Base-by-base conservation (phyloP, 2,888 invertebrate species). In the Gortyna flavago region DNA sequence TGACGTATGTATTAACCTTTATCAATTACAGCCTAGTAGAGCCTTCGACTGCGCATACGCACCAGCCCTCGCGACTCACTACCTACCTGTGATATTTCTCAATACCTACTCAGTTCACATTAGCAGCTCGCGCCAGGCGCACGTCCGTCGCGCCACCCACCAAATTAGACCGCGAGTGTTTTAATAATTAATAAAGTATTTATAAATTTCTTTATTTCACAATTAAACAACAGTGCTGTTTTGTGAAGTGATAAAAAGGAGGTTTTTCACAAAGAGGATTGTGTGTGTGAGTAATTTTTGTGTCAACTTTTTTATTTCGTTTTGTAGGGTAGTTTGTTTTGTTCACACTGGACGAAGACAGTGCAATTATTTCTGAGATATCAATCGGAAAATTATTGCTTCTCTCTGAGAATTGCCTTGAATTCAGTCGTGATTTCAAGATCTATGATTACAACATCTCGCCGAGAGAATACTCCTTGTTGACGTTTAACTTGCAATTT, bases 251-350 rank as follows among this genome's bases (percentile, higher is more conserved):
- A 82, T 77, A 87, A 84, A 88, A 84, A 80, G 81, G 75, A 78
- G 72, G 76, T 85, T 85, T 82, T 81, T 77, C 68, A 57, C 77
- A 80, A 83, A 77, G 61, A 86, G 87, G 77, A 85, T 89, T 80
- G 82, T 68, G 76, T 83, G 90, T 93, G 92, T 93, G 79, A 93
- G 92, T 92, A 84, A 2, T 59, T 83, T 74, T 81, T 48, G 9
- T 44, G 32, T 54, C 6, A 41, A 57, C 65, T 73, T 71, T 76
- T 41, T 72, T 70, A 1, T 35, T 35, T 59, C 7, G 18, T 79
- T 74, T 83, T 82, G 75, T 29, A 77, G 76, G 85, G 82, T 87
- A 72, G 77, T 69, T 70, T 86, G 64, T 77, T 73, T 67, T 41
- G 21, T n/a, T 62, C n/a, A 16, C 21, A 68, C 13, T 65, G 16